Conservation (phyloP, 2,113 vertebrate genomes). For the Hypomesus transpacificus region DNA sequence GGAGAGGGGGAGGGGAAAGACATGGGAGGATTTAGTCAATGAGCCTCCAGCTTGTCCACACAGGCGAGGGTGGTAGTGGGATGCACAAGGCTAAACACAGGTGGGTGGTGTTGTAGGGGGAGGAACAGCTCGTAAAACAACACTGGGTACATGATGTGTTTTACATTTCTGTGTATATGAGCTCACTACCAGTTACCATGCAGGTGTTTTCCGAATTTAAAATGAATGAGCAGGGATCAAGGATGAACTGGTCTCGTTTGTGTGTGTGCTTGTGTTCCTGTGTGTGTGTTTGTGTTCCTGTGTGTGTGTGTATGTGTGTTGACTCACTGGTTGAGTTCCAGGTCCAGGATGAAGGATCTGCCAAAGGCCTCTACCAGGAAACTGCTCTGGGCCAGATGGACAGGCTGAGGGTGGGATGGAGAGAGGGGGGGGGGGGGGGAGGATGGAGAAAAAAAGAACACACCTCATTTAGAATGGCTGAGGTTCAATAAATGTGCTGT, state of each 20-base stretch:
- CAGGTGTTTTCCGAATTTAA: too few species aligned
- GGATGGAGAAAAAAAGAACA: background rate
- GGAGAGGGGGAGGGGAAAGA: slow-evolving; percentile 1
- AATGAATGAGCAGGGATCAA: background rate
- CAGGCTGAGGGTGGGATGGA: slow-evolving; percentile 63
- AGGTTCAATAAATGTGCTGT: too few species aligned
- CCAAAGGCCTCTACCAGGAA: slow-evolving; percentile 84
- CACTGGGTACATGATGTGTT: too few species aligned
- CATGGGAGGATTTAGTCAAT: background rate
- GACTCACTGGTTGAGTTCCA: slow-evolving; percentile 90
- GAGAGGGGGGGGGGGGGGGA: background rate
- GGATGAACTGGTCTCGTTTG: background rate
- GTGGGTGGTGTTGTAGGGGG: background rate
- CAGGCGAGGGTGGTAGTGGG: background rate
- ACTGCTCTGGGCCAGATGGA: slow-evolving; percentile 86
- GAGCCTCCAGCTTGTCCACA: slow-evolving; percentile 3
- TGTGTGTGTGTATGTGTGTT: background rate
- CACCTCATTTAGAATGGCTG: background rate
- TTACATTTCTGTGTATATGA: background rate
- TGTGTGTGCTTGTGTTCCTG: slow-evolving; percentile 2
- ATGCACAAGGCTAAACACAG: background rate
- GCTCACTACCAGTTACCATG: too few species aligned
- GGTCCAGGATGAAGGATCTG: slow-evolving; percentile 83
- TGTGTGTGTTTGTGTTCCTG: background rate
- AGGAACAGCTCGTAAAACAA: background rate